phyloP scores from a whole-genome alignment of 2,113 vertebrate species.

The Pitta sordida region DNA sequence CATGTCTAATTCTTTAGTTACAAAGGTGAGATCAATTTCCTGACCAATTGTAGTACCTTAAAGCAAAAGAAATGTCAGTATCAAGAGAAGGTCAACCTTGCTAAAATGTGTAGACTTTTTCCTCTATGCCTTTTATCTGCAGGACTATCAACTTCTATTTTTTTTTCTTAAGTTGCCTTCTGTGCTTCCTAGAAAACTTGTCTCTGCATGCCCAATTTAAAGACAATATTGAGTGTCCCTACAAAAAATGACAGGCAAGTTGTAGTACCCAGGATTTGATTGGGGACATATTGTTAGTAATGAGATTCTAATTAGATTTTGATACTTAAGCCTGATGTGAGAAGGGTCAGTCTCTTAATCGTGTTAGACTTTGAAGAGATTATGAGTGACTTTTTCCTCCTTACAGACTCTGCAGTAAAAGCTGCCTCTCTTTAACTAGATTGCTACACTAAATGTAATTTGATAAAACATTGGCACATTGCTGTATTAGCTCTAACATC shows the following conservation, averaged over 20 bases:
- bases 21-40: not conserved
- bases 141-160: not conserved
- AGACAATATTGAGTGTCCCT: not conserved
- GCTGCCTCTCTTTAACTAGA: not conserved
- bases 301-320: constrained; percentile 34
- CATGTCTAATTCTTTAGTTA: not conserved
- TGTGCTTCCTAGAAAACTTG: not conserved
- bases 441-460: not conserved
- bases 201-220: not conserved
- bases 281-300: constrained; percentile 5
- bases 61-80: not conserved
- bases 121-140: not conserved
- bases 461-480: not conserved
- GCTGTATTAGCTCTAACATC: not conserved
- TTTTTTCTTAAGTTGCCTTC: not conserved
- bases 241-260: not conserved
- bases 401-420: not conserved
- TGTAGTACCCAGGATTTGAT: not conserved
- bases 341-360: constrained; percentile 41
- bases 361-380: constrained; percentile 35
- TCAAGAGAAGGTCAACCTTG: not conserved
- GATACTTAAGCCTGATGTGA: constrained; percentile 16
- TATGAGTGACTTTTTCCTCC: constrained; percentile 7
- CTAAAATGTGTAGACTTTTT: not conserved
- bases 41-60: not conserved